Evolutionary conservation across 2,113 vertebrate genomes (phyloP), one percentile per base, ranked within the genome.

Genomic region (Circaetus cinerascens): DNA sequence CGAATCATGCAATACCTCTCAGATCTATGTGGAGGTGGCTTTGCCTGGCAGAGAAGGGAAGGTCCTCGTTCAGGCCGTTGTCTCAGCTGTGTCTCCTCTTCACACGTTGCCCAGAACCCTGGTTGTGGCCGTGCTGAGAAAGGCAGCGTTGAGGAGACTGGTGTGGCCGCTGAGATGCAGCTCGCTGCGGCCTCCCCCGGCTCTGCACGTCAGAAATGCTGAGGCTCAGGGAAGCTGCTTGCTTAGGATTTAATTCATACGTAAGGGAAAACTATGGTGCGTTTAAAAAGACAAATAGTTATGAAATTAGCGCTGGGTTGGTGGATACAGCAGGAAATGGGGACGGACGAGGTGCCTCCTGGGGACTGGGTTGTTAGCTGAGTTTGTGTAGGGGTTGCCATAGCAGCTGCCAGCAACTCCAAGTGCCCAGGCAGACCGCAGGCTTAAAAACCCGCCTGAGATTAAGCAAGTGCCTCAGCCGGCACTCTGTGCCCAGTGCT

Each of bases 381-480:
- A 18, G 84, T 96, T 95, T 97, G 95, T 96, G 93, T 96, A 12
- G 59, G n/a, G 38, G 86, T 96, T 96, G 88, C 92, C 23, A 95
- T 97, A 79, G 95, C 93, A 91, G 88, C 86, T 90, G 45, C 67
- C 48, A 16, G 93, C 66, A 2, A 11, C 63, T 78, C 67, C n/a
- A 0, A 41, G 46, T 1, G 63, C 26, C 38, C 40, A 17, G 79
- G n/a, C 62, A 46, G 34, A 66, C 25, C 0, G 15, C 27, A 22
- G 57, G 19, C 34, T 55, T 13, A 1, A 32, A 66, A 76, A 9
- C 15, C 23, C 0, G 3, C 34, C 5, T 2, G 62, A 59, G 41
- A 10, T 17, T 3, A 32, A 34, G 55, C 21, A 4, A 57, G 8
- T 13, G 53, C 62, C 15, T 75, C 83, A 5, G 53, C 27, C 3